phyloP scores from a whole-genome alignment of 2,113 vertebrate genomes.

The Pseudorhombus dupliciocellatus region DNA sequence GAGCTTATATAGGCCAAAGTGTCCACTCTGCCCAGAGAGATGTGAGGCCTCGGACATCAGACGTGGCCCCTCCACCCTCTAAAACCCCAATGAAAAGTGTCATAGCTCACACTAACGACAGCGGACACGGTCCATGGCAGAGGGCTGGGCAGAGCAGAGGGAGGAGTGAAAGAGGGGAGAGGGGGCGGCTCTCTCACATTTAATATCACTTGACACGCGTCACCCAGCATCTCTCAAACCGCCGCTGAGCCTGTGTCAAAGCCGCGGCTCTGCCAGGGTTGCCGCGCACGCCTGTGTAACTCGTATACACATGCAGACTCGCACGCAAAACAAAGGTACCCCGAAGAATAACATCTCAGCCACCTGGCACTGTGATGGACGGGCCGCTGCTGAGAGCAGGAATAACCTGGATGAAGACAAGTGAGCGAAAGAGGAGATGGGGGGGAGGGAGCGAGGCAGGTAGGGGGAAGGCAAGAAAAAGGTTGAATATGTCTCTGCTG shows the following conservation, averaged over 20 bases:
- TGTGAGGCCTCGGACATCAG: slow-evolving; percentile 44
- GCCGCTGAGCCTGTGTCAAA: slow-evolving; percentile 64
- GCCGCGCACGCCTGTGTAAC: slow-evolving; percentile 6
- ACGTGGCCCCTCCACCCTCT: slow-evolving; percentile 24
- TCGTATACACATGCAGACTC: not conserved
- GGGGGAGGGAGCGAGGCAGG: not conserved
- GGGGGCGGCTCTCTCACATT: slow-evolving; percentile 61
- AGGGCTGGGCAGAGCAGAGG: slow-evolving; percentile 21
- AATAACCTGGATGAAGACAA: slow-evolving; percentile 57
- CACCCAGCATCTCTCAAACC: slow-evolving; percentile 73
- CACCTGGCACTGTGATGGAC: slow-evolving; percentile 53
- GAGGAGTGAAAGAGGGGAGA: slow-evolving; percentile 26
- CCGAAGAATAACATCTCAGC: slow-evolving; percentile 48
- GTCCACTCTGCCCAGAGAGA: slow-evolving; percentile 37
- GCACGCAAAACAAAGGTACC: slow-evolving; percentile 52
- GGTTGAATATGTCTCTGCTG: slow-evolving; percentile 68
- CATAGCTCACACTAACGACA: slow-evolving; percentile 71
- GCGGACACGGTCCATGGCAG: slow-evolving; percentile 55
- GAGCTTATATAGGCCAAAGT: slow-evolving; percentile 54
- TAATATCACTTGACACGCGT: slow-evolving; percentile 80
- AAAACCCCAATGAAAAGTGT: slow-evolving; percentile 61
- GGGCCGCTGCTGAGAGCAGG: slow-evolving; percentile 42
- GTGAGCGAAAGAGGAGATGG: slow-evolving; percentile 26
- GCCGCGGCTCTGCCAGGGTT: slow-evolving; percentile 34
- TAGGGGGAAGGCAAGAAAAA: slow-evolving; percentile 42